Conservation (phyloP, 2,888 invertebrate genomes). For the Enchytraeus crypticus region DNA sequence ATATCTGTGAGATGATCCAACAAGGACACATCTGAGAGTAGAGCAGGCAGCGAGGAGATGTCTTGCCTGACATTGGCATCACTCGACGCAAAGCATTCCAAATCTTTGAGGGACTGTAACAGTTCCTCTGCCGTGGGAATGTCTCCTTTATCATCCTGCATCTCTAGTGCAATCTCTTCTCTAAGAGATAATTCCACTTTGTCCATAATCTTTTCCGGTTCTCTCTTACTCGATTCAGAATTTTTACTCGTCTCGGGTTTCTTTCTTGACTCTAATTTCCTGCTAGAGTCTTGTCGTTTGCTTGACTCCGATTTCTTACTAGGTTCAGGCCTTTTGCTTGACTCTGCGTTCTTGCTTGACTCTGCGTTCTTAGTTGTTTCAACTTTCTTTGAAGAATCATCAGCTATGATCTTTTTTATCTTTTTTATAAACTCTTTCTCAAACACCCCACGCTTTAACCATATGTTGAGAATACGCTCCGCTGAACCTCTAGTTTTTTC, state of each 20-base stretch:
- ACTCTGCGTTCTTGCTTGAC: neutral
- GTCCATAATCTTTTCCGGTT: constrained; percentile 37
- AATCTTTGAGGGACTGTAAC: constrained; percentile 63
- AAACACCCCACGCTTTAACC: constrained; percentile 53
- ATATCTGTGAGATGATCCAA: constrained; percentile 75
- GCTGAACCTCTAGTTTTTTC: constrained; percentile 45
- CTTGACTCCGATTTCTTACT: neutral
- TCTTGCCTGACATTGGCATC: constrained; percentile 84
- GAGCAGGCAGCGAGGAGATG: constrained; percentile 84
- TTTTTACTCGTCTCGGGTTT: no score
- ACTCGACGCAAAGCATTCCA: constrained; percentile 89
- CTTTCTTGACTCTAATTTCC: neutral
- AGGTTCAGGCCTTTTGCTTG: neutral
- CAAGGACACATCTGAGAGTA: constrained; percentile 82
- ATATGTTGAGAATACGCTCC: constrained; percentile 50
- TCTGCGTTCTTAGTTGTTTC: no score
- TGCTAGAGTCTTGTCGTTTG: neutral
- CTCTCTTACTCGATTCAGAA: neutral
- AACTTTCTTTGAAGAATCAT: no score
- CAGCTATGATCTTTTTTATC: constrained; percentile 54
- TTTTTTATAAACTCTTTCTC: constrained; percentile 70
- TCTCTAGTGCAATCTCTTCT: constrained; percentile 41
- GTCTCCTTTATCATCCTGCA: constrained; percentile 30
- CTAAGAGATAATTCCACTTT: constrained; percentile 35
- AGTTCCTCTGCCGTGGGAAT: constrained; percentile 68